A percentile compares a stretch with the other conserved stretches of the same genome.
Evolutionary conservation across 2,888 invertebrate species (phyloP).

Genomic region (Drosophila quinaria): DNA sequence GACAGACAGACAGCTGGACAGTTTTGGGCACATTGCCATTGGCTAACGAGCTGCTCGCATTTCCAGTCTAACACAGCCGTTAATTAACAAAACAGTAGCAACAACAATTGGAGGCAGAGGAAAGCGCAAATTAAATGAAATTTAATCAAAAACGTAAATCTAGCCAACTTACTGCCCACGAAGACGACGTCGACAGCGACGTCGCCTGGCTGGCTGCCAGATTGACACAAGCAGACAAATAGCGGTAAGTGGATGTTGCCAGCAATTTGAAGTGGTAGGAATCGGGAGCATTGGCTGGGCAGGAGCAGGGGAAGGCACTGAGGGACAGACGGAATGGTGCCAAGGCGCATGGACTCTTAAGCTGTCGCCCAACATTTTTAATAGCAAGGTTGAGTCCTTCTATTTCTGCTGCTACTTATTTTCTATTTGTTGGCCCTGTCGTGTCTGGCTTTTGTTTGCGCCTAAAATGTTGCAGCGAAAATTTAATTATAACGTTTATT

Average conservation of each 20-base stretch:
- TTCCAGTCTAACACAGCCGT: slow-evolving; percentile 48
- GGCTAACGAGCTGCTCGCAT: slow-evolving; percentile 62
- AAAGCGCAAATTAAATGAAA: slow-evolving; percentile 72
- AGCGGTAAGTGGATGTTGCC: slow-evolving; percentile 35
- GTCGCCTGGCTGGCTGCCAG: slow-evolving; percentile 56
- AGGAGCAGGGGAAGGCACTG: not conserved
- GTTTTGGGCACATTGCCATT: slow-evolving; percentile 34
- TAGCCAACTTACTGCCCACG: slow-evolving; percentile 62
- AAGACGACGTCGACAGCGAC: slow-evolving; percentile 6
- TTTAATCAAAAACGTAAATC: slow-evolving; percentile 78
- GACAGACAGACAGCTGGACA: slow-evolving; percentile 13
- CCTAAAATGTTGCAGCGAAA: slow-evolving; percentile 56
- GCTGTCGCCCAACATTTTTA: slow-evolving; percentile 34
- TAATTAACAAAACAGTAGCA: slow-evolving; percentile 62
- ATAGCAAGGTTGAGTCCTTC: slow-evolving; percentile 29
- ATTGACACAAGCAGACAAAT: slow-evolving; percentile 54
- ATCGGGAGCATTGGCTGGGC: not conserved
- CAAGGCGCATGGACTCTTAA: slow-evolving; percentile 34
- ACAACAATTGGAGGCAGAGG: slow-evolving; percentile 24
- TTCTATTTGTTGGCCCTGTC: slow-evolving; percentile 17
- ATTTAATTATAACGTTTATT: slow-evolving; percentile 65
- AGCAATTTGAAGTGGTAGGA: not conserved
- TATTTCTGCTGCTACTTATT: slow-evolving; percentile 13
- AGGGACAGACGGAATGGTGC: slow-evolving; percentile 32
- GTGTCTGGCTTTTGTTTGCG: slow-evolving; percentile 54